Base-by-base conservation (phyloP, 1,140 invertebrate species). In the Temnothorax longispinosus region DNA sequence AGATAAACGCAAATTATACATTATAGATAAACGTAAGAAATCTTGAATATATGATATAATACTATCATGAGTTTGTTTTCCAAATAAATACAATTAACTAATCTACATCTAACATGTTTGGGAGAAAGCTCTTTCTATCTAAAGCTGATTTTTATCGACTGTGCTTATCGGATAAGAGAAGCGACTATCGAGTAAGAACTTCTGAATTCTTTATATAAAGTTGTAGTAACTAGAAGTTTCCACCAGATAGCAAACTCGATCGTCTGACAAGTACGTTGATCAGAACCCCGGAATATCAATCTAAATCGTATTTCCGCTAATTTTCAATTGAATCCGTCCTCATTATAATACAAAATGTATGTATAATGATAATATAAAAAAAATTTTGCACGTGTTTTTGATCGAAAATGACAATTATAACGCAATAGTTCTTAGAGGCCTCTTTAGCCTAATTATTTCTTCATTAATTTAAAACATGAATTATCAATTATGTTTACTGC, bases 111-210 rank as follows among this genome's bases (percentile, higher is more conserved):
- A 11, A 41, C 13, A 41, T 47, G 32, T 64, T 64, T 64, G 41
- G 1, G 44, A 64, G 10, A 27, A 27, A 75, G 52, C 15, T 64
- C 50, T 64, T 47, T 44, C 38, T 76, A 32, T 4, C 2, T 27
- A 74, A 71, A 35, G 13, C n/a, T 58, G n/a, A 76, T 56, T 56
- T 75, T 56, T 27, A 41, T 15, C 72, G 52, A 52, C 7, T 76
- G 2, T 56, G 7, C 21, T 58, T 76, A 60, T 60, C 74, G 15
- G 21, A 58, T 76, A 60, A 44, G 13, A 56, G 21, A 15, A 60
- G 6, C 7, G n/a, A 58, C 7, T 76, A 13, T 60, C 54, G 35
- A 41, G 41, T 58, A 35, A 58, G n/a, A 41, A 75, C n/a, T 75
- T 75, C n/a, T 41, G 3, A 11, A 75, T 27, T 58, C 35, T 41